Evolutionary conservation across 2,888 invertebrate species (phyloP).

Genomic region (Pecten maximus): DNA sequence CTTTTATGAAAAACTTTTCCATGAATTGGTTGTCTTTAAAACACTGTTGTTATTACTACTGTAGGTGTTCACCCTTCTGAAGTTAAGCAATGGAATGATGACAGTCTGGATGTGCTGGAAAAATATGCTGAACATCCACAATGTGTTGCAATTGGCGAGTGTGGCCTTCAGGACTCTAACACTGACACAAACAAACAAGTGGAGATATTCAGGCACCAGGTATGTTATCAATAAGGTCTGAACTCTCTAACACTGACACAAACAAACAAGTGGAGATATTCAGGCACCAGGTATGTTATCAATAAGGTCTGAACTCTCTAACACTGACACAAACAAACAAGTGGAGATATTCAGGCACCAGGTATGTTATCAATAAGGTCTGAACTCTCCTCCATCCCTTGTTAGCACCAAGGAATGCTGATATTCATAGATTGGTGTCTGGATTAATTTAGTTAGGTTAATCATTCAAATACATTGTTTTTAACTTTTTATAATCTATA

Average conservation of each 20-base stretch:
- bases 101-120: not conserved
- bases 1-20: no score
- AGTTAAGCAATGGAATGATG: not conserved
- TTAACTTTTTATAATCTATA: no score
- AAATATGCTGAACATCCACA: not conserved
- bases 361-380: not conserved
- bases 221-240: not conserved
- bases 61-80: not conserved
- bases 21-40: not conserved
- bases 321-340: not conserved
- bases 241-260: not conserved
- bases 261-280: not conserved
- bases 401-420: no score
- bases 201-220: not conserved
- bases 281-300: not conserved
- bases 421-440: no score
- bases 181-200: not conserved
- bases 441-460: no score
- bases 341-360: not conserved
- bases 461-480: no score
- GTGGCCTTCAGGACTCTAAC: not conserved
- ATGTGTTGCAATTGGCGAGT: not conserved
- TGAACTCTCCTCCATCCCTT: not conserved
- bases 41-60: not conserved
- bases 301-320: not conserved